Base-by-base conservation (phyloP, 2,797 vertebrate genomes). In the Cyclopterus lumpus region DNA sequence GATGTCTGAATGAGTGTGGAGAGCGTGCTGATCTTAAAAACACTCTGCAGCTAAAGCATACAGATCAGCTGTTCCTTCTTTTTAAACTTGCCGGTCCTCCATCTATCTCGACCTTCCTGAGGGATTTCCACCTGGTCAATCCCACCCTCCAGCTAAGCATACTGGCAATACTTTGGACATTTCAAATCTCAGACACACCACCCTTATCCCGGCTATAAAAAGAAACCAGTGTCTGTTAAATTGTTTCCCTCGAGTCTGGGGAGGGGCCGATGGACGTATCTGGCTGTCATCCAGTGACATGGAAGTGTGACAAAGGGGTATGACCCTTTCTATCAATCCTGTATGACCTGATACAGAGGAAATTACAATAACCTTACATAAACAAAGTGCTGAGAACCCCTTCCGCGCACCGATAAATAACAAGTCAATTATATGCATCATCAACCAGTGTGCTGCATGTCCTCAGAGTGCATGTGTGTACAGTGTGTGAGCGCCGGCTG, bases 171-270 rank as follows among this genome's bases (percentile, higher is more conserved):
- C 16, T 14, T 30, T 38, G 20, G 6, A 38, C 5, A 36, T 48
- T 77, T 64, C 4, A 63, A 59, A 79, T 75, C 71, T 49, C 68
- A 67, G 20, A 69, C 71, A 63, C 64, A 63, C 44, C 54, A 1
- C 38, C 38, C 59, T 79, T 84, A 81, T 88, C 84, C 26, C 40
- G 67, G 69, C 84, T 87, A 85, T 84, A 87, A 90, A 89, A 87
- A 87, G 79, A 73, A 88, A 84, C 73, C 69, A 66, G 75, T 44
- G 80, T 36, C 63, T 75, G 74, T 55, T 65, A 71, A 80, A 80
- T 26, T 22, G 70, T 73, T 63, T 77, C 65, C 28, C 46, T 66
- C 15, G 20, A 46, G 65, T 70, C 26, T 71, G 51, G 34, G 30
- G 34, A 44, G 51, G 36, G 49, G 30, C 15, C 71, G n/a, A 74